Percentiles rank a stretch among this genome's conserved stretches.
phyloP scores from a whole-genome alignment of 2,888 invertebrate genomes.

The Mechanitis messenoides region DNA sequence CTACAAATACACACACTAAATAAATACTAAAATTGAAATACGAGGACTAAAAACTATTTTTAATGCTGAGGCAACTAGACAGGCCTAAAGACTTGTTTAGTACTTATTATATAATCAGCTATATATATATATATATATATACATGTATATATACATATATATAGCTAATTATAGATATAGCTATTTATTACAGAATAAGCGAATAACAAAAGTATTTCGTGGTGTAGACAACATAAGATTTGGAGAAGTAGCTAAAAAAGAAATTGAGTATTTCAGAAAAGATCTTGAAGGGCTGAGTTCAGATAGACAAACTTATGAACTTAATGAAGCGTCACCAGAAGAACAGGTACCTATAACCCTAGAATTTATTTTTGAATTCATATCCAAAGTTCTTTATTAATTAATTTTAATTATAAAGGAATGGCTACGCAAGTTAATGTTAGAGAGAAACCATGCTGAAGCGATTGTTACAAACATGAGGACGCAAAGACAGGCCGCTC shows the following conservation, averaged over 20 bases:
- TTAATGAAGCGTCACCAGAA: conserved; percentile 54
- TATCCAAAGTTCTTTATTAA: not conserved
- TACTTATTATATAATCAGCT: not conserved
- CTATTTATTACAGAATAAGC: conserved; percentile 42
- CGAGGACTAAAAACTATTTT: no score
- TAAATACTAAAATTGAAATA: no score
- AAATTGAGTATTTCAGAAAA: conserved; percentile 39
- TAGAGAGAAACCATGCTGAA: conserved; percentile 38
- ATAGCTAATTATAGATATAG: not conserved
- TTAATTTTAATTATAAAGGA: conserved; percentile 35
- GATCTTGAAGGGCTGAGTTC: conserved; percentile 31
- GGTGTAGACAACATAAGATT: conserved; percentile 55
- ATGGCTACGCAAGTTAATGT: conserved; percentile 38
- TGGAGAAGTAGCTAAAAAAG: conserved; percentile 46
- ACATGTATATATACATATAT: no score
- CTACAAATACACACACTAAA: no score
- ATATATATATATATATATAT: no score
- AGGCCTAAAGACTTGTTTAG: no score
- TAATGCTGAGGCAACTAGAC: no score
- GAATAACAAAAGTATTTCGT: conserved; percentile 52
- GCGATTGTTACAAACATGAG: conserved; percentile 28
- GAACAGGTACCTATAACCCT: conserved; percentile 43
- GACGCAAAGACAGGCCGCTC: conserved; percentile 46
- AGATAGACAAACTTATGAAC: conserved; percentile 42
- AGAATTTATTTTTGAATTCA: conserved; percentile 4